Percentiles rank a stretch among this genome's conserved stretches.
phyloP scores from a whole-genome alignment of 2,113 vertebrate species.

The Pterophyllum scalare region DNA sequence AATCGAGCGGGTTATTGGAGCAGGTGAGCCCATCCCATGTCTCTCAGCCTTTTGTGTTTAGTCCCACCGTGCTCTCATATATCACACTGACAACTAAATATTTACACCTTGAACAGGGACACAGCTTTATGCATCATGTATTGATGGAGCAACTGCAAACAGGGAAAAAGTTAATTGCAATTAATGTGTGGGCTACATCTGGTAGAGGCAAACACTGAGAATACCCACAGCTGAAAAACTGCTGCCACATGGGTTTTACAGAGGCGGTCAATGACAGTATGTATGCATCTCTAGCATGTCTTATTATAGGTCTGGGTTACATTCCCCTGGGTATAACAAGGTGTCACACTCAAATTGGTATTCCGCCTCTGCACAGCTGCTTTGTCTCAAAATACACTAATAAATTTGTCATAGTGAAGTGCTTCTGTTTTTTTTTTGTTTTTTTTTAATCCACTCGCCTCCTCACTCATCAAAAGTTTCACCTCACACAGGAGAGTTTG shows the following conservation, averaged over 20 bases:
- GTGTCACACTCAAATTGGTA: constrained; percentile 67
- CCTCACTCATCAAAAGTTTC: constrained; percentile 38
- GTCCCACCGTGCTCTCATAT: constrained; percentile 81
- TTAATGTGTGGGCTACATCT: constrained; percentile 71
- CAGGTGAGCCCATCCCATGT: constrained; percentile 89
- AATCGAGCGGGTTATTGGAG: constrained; percentile 98
- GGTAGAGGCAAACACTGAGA: constrained; percentile 32
- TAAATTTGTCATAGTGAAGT: constrained; percentile 66
- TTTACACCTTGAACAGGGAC: constrained; percentile 84
- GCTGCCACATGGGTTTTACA: constrained; percentile 73
- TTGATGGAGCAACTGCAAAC: constrained; percentile 66
- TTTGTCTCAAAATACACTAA: constrained; percentile 65
- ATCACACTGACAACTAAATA: constrained; percentile 91
- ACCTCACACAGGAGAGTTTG: constrained; percentile 91
- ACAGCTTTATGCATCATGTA: constrained; percentile 58
- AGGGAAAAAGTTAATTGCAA: constrained; percentile 69
- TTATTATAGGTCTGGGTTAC: constrained; percentile 71
- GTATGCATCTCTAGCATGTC: constrained; percentile 66
- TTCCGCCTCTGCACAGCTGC: constrained; percentile 65
- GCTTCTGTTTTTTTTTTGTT: constrained; percentile 8
- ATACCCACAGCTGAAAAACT: constrained; percentile 72
- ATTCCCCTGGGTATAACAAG: constrained; percentile 65
- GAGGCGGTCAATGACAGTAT: constrained; percentile 70
- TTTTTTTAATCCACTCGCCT: neutral
- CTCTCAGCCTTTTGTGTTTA: constrained; percentile 80